Evolutionary conservation across 2,113 vertebrate species (phyloP).

Genomic region (Scalopus aquaticus): DNA sequence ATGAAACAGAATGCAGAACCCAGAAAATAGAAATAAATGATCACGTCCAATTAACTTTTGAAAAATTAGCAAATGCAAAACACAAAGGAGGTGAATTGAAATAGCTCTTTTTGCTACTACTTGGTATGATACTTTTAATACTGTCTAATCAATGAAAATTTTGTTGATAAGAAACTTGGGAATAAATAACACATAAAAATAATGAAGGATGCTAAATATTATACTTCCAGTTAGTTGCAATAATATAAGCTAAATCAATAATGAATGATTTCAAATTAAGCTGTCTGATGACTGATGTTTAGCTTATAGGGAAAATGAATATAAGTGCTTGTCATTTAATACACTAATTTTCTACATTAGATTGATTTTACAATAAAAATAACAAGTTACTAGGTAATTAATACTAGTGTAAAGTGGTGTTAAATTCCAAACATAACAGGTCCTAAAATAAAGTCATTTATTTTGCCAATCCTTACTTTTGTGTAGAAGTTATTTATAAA

Average conservation of each 20-base stretch:
- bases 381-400: constrained; percentile 57
- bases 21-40: neutral
- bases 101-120: too few relatives aligned
- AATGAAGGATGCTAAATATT: constrained; percentile 48
- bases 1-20: neutral
- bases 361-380: constrained; percentile 77
- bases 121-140: neutral
- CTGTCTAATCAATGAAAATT: constrained; percentile 32
- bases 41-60: neutral
- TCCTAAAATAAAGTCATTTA: constrained; percentile 6
- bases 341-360: constrained; percentile 73
- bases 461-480: constrained; percentile 53
- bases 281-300: constrained; percentile 65
- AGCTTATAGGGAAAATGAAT: constrained; percentile 71
- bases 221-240: constrained; percentile 70
- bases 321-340: constrained; percentile 55
- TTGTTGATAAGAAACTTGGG: constrained; percentile 51
- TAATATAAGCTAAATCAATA: constrained; percentile 68
- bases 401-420: constrained; percentile 61
- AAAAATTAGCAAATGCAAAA: neutral
- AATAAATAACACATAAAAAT: constrained; percentile 66
- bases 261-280: constrained; percentile 75
- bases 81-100: neutral
- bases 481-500: neutral
- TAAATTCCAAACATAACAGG: constrained; percentile 75